Base-by-base conservation (phyloP, 2,888 invertebrate species). In the Perdita meconis region DNA sequence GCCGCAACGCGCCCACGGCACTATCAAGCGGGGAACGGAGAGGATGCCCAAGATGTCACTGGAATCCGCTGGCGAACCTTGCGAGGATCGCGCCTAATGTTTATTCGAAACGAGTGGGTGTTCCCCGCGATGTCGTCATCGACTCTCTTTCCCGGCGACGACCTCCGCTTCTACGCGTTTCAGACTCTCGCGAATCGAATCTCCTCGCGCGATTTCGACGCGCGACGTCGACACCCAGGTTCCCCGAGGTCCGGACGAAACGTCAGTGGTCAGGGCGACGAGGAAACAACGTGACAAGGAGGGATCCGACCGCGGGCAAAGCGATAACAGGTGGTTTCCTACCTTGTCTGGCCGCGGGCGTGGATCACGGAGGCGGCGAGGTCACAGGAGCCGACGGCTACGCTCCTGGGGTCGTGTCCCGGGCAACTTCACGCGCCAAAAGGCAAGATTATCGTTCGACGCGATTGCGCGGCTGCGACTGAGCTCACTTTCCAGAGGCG, bases 391-490 rank as follows among this genome's bases (percentile, higher is more conserved):
- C 50, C 40, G 26, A 44, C 53, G 57, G 16, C 70, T 26, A 64
- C 65, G 64, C 77, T 65, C 82, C 77, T 70, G 74, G 61, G 74
- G 60, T 44, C n/a, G 12, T n/a, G n/a, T n/a, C n/a, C n/a, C n/a
- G 5, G 12, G 64, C 76, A 81, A 79, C 78, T 83, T 81, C 81
- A 69, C 78, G 80, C 86, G 82, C 88, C 47, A 47, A n/a, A n/a
- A 88, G 85, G 87, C 88, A 87, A 82, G 81, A n/a, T n/a, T 83
- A 81, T 75, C 83, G 80, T 83, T 67, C 69, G 69, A 82, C 82
- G 83, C 87, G 90, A 88, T 87, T 88, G 89, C 89, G 87, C 89
- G 88, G 89, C 88, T 86, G 89, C 89, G 89, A 91, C 91, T 91
- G 84, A 85, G 70, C 68, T 70, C 82, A 64, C 77, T 83, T 77